A percentile compares a stretch with the other conserved stretches of the same genome.
Conservation (phyloP, 1,140 invertebrate genomes). For the Chrysomallon squamiferum region DNA sequence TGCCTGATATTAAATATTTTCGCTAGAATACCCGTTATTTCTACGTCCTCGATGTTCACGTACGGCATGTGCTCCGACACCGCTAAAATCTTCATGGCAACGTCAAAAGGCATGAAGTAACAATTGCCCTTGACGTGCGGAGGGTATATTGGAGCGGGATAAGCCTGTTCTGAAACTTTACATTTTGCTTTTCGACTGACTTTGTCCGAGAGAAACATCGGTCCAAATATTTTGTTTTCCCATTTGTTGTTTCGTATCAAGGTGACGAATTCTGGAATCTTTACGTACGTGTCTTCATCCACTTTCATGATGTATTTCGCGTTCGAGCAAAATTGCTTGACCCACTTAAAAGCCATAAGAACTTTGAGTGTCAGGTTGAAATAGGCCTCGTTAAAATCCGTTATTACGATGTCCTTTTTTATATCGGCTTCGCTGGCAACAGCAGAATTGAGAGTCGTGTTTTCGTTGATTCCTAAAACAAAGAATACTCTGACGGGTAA, state of each 20-base stretch:
- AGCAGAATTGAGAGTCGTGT: neutral
- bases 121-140: constrained; percentile 42
- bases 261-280: constrained; percentile 26
- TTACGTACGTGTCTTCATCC: constrained; percentile 66
- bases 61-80: constrained; percentile 43
- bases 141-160: constrained; percentile 35
- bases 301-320: constrained; percentile 66
- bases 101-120: constrained; percentile 47
- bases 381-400: constrained; percentile 70
- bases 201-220: neutral
- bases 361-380: constrained; percentile 87
- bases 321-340: constrained; percentile 69
- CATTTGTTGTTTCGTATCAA: neutral
- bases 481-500: constrained; percentile 8
- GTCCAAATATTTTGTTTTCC: neutral
- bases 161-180: constrained; percentile 27
- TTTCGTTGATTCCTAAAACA: constrained; percentile 7
- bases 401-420: constrained; percentile 9
- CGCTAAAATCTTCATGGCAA: constrained; percentile 31
- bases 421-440: neutral
- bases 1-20: constrained; percentile 19
- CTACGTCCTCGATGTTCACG: constrained; percentile 61
- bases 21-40: constrained; percentile 62
- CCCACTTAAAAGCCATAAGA: constrained; percentile 82
- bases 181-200: constrained; percentile 33